phyloP scores from a whole-genome alignment of 2,113 vertebrate genomes.

The Coregonus clupeaformis region DNA sequence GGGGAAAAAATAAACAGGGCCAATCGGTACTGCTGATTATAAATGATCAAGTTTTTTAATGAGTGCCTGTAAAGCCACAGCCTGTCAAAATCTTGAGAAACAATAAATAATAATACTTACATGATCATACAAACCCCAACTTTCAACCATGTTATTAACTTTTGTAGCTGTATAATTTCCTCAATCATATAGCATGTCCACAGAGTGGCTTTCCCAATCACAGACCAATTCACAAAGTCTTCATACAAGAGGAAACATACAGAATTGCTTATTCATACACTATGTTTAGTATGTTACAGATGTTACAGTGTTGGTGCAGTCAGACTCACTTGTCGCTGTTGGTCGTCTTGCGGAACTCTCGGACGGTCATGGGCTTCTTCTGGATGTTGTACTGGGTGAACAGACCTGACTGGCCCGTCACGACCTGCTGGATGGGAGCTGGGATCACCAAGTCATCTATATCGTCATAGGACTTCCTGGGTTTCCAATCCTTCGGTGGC shows the following conservation, averaged over 20 bases:
- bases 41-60: too few relatives aligned
- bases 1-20: background rate
- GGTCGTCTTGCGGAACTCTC: slow-evolving; percentile 89
- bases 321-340: slow-evolving; percentile 92
- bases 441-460: slow-evolving; percentile 94
- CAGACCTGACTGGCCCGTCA: slow-evolving; percentile 96
- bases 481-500: slow-evolving; percentile 95
- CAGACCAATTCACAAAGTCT: background rate
- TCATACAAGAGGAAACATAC: background rate
- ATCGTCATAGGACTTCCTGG: slow-evolving; percentile 86
- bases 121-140: too few relatives aligned
- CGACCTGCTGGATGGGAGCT: slow-evolving; percentile 96
- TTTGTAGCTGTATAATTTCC: background rate
- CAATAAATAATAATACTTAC: too few relatives aligned
- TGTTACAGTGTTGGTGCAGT: background rate
- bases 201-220: background rate
- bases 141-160: too few relatives aligned
- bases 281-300: background rate
- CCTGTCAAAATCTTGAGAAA: too few relatives aligned
- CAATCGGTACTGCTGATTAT: background rate
- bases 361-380: slow-evolving; percentile 94
- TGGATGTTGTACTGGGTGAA: slow-evolving; percentile 99
- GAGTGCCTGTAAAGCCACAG: too few relatives aligned
- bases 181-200: background rate
- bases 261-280: background rate